Conservation (phyloP, 2,113 vertebrate species). For the Rhinogobius similis region DNA sequence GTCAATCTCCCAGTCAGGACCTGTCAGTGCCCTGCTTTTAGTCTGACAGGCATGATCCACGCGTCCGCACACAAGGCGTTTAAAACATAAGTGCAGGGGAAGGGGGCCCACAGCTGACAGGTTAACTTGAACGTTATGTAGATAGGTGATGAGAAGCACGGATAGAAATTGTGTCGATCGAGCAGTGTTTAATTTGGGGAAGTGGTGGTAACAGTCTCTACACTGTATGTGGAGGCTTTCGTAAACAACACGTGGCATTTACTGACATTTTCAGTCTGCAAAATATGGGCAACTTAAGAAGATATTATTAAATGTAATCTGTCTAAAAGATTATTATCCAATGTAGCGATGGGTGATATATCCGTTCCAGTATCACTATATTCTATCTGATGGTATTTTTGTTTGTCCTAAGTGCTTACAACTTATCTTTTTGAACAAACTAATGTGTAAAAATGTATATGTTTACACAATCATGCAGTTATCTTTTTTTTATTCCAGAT, state of each 20-base stretch:
- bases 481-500: no score
- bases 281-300: not conserved
- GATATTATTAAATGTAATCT: not conserved
- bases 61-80: slow-evolving; percentile 24
- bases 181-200: not conserved
- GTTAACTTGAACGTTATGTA: slow-evolving; percentile 1
- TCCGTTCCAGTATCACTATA: no score
- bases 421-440: no score
- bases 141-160: not conserved
- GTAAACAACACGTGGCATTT: not conserved
- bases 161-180: not conserved
- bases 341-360: no score
- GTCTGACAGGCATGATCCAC: slow-evolving; percentile 50
- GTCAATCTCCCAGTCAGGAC: slow-evolving; percentile 67
- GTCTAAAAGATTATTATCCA: not conserved
- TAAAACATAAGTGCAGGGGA: slow-evolving; percentile 30
- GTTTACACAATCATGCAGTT: no score
- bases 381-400: no score
- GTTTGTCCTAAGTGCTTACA: no score
- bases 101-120: not conserved
- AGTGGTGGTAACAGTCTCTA: not conserved
- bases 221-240: not conserved
- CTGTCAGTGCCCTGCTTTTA: slow-evolving; percentile 63
- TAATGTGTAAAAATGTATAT: no score
- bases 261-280: slow-evolving; percentile 2